Percentiles rank a stretch among this genome's conserved stretches.
Evolutionary conservation across 2,888 invertebrate species (phyloP).

Genomic region (Campaea margaritaria): DNA sequence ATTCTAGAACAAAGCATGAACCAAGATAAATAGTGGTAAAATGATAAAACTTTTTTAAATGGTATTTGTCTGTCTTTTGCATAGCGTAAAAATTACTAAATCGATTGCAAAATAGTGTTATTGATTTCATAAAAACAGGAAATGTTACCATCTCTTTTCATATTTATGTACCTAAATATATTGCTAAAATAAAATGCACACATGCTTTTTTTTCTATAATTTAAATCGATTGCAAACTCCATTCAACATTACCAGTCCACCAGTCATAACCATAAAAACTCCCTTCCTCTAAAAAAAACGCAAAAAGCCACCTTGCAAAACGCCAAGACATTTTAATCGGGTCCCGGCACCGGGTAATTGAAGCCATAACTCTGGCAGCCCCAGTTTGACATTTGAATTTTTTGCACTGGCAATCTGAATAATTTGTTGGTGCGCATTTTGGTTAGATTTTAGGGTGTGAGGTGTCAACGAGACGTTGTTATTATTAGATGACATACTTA

Average conservation of each 20-base stretch:
- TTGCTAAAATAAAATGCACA: too few species aligned
- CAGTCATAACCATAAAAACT: conserved; percentile 54
- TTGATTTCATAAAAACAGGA: too few species aligned
- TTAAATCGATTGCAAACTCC: conserved; percentile 3
- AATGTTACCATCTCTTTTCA: too few species aligned
- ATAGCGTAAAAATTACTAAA: too few species aligned
- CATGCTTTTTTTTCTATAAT: background rate
- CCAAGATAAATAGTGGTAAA: too few species aligned
- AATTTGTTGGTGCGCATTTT: conserved; percentile 71
- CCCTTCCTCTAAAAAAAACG: conserved; percentile 53
- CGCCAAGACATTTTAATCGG: conserved; percentile 82
- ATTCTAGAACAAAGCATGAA: too few species aligned
- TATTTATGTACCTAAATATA: too few species aligned
- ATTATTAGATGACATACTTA: background rate
- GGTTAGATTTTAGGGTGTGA: conserved; percentile 58
- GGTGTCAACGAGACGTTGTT: conserved; percentile 51
- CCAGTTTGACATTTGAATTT: conserved; percentile 83
- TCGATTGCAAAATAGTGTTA: too few species aligned
- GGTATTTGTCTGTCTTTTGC: too few species aligned
- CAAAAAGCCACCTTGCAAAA: conserved; percentile 65
- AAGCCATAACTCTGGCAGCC: conserved; percentile 81
- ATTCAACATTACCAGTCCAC: conserved; percentile 11
- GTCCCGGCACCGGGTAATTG: conserved; percentile 74
- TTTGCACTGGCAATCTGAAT: conserved; percentile 71
- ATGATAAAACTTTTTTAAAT: too few species aligned